phyloP scores from a whole-genome alignment of 2,113 vertebrate species.

The Sphaerodactylus townsendi region DNA sequence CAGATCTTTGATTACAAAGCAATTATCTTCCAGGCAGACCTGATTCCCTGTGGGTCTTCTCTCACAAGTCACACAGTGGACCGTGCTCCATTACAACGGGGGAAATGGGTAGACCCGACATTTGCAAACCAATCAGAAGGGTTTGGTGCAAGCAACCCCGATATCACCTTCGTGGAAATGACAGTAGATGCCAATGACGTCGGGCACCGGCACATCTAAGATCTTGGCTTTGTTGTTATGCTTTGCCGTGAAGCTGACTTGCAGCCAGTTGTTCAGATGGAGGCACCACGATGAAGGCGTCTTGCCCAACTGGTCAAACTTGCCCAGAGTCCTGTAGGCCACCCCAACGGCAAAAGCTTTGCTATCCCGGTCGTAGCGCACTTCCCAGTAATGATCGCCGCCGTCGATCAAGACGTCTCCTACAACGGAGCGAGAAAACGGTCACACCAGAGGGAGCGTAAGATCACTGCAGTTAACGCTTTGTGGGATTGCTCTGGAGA shows the following conservation, averaged over 20 bases:
- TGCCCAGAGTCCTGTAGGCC: slow-evolving; percentile 88
- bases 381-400: slow-evolving; percentile 95
- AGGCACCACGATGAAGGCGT: slow-evolving; percentile 92
- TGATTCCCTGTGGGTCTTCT: too few relatives aligned
- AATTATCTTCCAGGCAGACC: too few relatives aligned
- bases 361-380: slow-evolving; percentile 91
- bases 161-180: slow-evolving; percentile 89
- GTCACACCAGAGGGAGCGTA: background rate
- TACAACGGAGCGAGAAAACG: slow-evolving; percentile 3
- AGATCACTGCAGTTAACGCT: too few relatives aligned
- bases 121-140: background rate
- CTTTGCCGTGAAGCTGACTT: slow-evolving; percentile 95
- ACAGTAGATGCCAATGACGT: slow-evolving; percentile 89
- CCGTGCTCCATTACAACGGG: background rate
- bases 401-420: slow-evolving; percentile 89
- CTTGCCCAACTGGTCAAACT: slow-evolving; percentile 95
- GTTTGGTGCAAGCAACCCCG: accelerated
- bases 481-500: too few relatives aligned
- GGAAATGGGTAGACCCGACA: background rate
- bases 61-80: too few relatives aligned
- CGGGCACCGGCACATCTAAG: slow-evolving; percentile 87
- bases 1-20: too few relatives aligned
- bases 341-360: slow-evolving; percentile 90
- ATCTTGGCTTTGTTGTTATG: slow-evolving; percentile 94
- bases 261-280: slow-evolving; percentile 96